Percentiles rank a stretch among this genome's conserved stretches.
These are phyloP conservation scores for Heliothis virescens DNA, from an alignment of 1,140 invertebrate species.

Conservation along the genomic window DNA sequence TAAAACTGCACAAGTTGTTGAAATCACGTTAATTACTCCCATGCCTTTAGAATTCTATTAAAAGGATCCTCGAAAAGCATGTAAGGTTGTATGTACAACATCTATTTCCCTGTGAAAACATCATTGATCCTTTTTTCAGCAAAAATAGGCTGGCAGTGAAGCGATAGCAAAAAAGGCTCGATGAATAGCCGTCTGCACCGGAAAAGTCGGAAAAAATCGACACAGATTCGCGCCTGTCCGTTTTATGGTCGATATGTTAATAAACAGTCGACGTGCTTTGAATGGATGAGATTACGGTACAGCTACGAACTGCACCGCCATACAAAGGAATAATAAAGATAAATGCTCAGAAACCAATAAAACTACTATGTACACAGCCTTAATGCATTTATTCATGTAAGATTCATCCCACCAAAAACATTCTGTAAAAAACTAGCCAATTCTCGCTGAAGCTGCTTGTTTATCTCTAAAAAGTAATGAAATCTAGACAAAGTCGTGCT, in stretches of 20 bases:
- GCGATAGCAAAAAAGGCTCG: conserved; percentile 62
- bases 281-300: conserved; percentile 61
- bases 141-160: conserved; percentile 54
- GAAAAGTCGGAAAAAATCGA: conserved; percentile 71
- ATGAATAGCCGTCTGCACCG: conserved; percentile 68
- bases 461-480: too few species aligned
- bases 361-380: conserved; percentile 23
- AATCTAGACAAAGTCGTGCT: too few species aligned
- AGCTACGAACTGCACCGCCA: conserved; percentile 44
- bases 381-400: conserved; percentile 12
- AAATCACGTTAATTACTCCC: conserved; percentile 8
- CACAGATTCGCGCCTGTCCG: conserved; percentile 61
- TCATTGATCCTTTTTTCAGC: conserved; percentile 51
- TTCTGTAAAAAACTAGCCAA: too few species aligned
- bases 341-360: conserved; percentile 42
- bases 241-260: conserved; percentile 82
- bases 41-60: conserved; percentile 13
- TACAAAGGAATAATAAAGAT: conserved; percentile 55
- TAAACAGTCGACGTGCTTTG: conserved; percentile 70
- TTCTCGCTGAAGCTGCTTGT: too few species aligned
- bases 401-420: too few species aligned
- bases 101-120: conserved; percentile 41
- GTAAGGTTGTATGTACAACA: conserved; percentile 17
- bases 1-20: not conserved
- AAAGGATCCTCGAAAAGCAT: conserved; percentile 5